Conservation (phyloP, 2,888 invertebrate genomes). For the Acrocyrtus sp. region DNA sequence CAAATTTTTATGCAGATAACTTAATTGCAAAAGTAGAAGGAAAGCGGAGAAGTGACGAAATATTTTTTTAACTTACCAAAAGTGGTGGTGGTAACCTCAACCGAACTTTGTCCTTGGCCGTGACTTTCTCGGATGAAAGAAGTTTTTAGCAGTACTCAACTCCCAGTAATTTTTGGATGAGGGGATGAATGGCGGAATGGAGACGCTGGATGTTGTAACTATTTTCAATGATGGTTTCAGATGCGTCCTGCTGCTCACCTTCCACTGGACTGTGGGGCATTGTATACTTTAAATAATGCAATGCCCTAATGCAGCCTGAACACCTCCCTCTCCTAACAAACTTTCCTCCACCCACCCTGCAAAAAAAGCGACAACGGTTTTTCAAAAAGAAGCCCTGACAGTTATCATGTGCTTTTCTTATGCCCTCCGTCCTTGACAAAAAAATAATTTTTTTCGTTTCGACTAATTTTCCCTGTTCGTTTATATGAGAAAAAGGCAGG, state of each 20-base stretch:
- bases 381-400: not conserved
- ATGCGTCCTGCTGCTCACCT: conserved; percentile 8
- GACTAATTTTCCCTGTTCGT: no score
- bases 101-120: conserved; percentile 14
- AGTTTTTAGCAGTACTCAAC: not conserved
- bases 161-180: conserved; percentile 15
- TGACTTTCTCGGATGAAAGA: not conserved
- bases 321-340: no score
- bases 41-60: no score
- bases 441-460: no score
- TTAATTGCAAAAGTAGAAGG: no score
- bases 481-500: no score
- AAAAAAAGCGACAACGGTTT: conserved; percentile 9
- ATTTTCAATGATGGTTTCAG: conserved; percentile 24
- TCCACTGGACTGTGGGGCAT: conserved; percentile 44
- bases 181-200: not conserved
- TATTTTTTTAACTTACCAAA: no score
- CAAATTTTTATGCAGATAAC: no score
- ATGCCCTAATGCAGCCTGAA: not conserved
- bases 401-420: not conserved
- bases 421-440: no score
- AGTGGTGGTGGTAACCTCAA: no score
- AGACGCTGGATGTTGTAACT: conserved; percentile 1
- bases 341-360: conserved; percentile 16
- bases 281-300: conserved; percentile 18